A percentile compares a stretch with the other conserved stretches of the same genome.
These are phyloP conservation scores for Andricus quercusramuli DNA, from an alignment of 2,888 invertebrate genomes.

Conservation along the genomic window DNA sequence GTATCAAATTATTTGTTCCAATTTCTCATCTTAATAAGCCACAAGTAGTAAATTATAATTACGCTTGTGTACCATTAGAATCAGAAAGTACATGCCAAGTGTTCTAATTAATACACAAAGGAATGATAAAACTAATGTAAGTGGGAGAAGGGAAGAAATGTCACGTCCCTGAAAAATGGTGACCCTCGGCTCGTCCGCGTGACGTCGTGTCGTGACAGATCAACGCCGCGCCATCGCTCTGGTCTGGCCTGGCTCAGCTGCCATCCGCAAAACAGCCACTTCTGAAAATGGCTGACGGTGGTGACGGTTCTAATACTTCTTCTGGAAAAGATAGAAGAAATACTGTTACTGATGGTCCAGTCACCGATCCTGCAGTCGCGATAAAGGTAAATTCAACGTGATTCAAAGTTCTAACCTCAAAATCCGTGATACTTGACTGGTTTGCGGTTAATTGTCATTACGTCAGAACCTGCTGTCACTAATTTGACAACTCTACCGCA, in stretches of 20 bases:
- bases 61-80: neutral
- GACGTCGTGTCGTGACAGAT: slow-evolving; percentile 18
- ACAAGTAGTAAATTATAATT: neutral
- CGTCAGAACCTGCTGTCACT: slow-evolving; percentile 38
- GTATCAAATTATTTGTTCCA: neutral
- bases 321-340: slow-evolving; percentile 72
- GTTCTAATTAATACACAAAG: neutral
- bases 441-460: slow-evolving; percentile 32
- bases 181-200: too few relatives aligned
- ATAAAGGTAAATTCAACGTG: slow-evolving; percentile 79
- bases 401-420: slow-evolving; percentile 28
- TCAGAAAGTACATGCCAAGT: neutral
- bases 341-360: slow-evolving; percentile 85
- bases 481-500: neutral
- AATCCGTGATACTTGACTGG: neutral
- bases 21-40: neutral
- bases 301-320: slow-evolving; percentile 69
- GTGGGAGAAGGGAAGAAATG: neutral
- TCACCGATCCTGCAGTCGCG: slow-evolving; percentile 87
- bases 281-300: slow-evolving; percentile 76
- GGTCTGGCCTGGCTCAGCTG: neutral
- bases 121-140: neutral
- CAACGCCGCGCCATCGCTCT: slow-evolving; percentile 15
- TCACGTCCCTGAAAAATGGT: slow-evolving; percentile 4
- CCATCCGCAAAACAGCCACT: slow-evolving; percentile 37